These are phyloP conservation scores for Ginglymostoma cirratum DNA, from an alignment of 2,113 vertebrate genomes.

Conservation along the genomic window DNA sequence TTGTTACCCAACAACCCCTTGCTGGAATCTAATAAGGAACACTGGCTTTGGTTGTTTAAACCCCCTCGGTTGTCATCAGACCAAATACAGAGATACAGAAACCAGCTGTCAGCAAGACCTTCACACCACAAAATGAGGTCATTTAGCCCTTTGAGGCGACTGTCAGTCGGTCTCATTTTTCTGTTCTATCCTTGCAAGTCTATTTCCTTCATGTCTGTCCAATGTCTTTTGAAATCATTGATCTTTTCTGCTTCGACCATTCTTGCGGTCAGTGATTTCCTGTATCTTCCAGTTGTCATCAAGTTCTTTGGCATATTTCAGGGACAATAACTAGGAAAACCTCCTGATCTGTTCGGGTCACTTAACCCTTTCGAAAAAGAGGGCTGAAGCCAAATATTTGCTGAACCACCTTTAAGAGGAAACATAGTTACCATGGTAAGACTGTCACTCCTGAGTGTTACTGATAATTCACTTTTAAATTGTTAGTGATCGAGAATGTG, in stretches of 20 bases:
- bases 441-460: not conserved
- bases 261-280: too few species aligned
- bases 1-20: not conserved
- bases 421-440: not conserved
- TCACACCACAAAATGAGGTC: too few species aligned
- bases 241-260: too few species aligned
- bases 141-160: too few species aligned
- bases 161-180: too few species aligned
- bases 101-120: not conserved
- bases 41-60: not conserved
- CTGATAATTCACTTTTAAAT: constrained; percentile 8
- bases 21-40: not conserved
- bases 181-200: too few species aligned
- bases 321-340: not conserved
- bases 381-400: not conserved
- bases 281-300: not conserved
- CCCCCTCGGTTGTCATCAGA: not conserved
- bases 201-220: too few species aligned
- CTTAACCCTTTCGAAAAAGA: not conserved
- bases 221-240: too few species aligned
- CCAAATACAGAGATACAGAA: not conserved
- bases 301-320: not conserved
- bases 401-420: not conserved
- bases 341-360: not conserved
- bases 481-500: not conserved